Evolutionary conservation across 2,888 invertebrate species (phyloP).

Genomic region (Mongoloraphidia duomilia): DNA sequence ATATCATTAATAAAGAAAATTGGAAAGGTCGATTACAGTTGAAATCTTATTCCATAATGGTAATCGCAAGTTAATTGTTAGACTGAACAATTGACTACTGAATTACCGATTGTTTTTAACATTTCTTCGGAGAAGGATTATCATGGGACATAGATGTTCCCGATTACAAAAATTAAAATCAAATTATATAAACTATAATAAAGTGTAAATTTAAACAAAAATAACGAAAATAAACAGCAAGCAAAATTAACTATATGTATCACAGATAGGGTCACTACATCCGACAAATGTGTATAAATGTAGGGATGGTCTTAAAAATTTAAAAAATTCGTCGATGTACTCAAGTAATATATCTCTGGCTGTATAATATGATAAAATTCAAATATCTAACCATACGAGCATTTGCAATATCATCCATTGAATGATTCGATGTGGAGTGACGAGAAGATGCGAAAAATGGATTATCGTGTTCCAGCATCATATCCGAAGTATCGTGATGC

Average conservation of each 20-base stretch:
- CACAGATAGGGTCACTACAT: neutral
- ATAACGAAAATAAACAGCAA: too few relatives aligned
- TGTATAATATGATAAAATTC: slow-evolving; percentile 11
- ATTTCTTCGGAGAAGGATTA: slow-evolving; percentile 3
- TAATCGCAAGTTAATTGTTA: too few relatives aligned
- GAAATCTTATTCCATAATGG: too few relatives aligned
- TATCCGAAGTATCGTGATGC: slow-evolving; percentile 24
- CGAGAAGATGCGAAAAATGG: slow-evolving; percentile 31
- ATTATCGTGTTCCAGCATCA: slow-evolving; percentile 30
- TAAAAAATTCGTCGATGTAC: too few relatives aligned
- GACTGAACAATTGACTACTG: too few relatives aligned
- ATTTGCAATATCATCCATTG: slow-evolving; percentile 36
- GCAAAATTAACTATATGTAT: neutral
- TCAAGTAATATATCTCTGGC: too few relatives aligned
- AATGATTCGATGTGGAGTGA: slow-evolving; percentile 31
- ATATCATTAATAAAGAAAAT: too few relatives aligned
- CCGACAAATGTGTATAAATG: neutral
- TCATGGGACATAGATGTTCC: neutral
- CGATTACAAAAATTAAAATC: slow-evolving; percentile 2
- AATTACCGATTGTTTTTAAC: slow-evolving; percentile 23
- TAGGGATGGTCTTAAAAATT: too few relatives aligned
- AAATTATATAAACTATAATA: slow-evolving; percentile 1
- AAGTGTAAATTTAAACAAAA: neutral
- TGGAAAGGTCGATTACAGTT: too few relatives aligned
- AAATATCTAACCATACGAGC: slow-evolving; percentile 33